phyloP scores from a whole-genome alignment of 2,888 invertebrate genomes.

The Unio pictorum region DNA sequence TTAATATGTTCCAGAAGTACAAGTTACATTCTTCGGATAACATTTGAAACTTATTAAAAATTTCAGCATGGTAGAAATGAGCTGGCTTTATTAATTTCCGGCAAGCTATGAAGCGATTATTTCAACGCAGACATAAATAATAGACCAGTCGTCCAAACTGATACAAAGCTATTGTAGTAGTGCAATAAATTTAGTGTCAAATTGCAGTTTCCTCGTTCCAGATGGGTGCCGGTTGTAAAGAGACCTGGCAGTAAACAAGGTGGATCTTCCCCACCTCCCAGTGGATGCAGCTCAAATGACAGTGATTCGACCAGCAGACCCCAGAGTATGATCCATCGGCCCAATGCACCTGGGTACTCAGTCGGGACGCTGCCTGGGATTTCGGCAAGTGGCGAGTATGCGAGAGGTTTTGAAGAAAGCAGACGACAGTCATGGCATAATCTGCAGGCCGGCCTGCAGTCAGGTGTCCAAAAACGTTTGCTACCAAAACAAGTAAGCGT shows the following conservation, averaged over 20 bases:
- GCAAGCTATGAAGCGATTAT: too few species aligned
- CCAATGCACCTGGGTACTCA: slow-evolving; percentile 25
- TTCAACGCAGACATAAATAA: too few species aligned
- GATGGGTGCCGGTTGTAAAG: slow-evolving; percentile 48
- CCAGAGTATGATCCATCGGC: slow-evolving; percentile 29
- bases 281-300: slow-evolving; percentile 36
- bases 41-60: too few species aligned
- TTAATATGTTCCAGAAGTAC: too few species aligned
- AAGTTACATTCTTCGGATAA: too few species aligned
- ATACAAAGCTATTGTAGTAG: too few species aligned
- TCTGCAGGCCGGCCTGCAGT: slow-evolving; percentile 16
- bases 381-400: background rate
- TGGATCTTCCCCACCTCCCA: slow-evolving; percentile 29
- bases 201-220: slow-evolving; percentile 17
- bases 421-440: slow-evolving; percentile 31
- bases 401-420: slow-evolving; percentile 6
- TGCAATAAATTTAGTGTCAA: too few species aligned
- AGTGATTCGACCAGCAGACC: slow-evolving; percentile 35
- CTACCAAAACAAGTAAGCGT: slow-evolving; percentile 34
- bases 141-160: too few species aligned
- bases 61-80: too few species aligned
- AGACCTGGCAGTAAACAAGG: slow-evolving; percentile 31
- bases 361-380: too few species aligned
- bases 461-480: slow-evolving; percentile 23
- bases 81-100: too few species aligned